Conservation (phyloP, 2,113 vertebrate species). For the Canis aureus region DNA sequence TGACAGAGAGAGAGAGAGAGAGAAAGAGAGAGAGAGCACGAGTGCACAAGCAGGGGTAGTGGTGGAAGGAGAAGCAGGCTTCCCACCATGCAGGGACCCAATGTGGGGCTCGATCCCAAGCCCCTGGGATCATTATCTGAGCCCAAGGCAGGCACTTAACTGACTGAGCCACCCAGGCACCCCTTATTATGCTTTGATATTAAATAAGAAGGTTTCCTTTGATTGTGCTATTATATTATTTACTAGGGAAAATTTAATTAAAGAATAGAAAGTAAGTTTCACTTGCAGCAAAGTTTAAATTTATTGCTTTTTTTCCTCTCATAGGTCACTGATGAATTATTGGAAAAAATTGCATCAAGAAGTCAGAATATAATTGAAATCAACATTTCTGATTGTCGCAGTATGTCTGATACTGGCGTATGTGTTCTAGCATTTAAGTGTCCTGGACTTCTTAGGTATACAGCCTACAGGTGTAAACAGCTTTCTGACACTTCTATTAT, state of each 20-base stretch:
- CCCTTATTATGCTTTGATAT: neutral
- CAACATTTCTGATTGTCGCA: conserved; percentile 98
- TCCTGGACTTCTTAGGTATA: conserved; percentile 95
- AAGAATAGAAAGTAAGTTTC: neutral
- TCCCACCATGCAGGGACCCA: too few relatives aligned
- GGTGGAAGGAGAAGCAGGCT: too few relatives aligned
- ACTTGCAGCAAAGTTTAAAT: conserved; percentile 22
- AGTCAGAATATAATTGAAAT: conserved; percentile 98
- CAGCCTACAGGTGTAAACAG: conserved; percentile 98
- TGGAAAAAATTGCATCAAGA: conserved; percentile 97
- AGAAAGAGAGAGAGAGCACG: too few relatives aligned
- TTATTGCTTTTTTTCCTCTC: conserved; percentile 70
- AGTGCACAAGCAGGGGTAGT: too few relatives aligned
- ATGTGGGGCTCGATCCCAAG: too few relatives aligned
- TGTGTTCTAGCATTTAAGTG: conserved; percentile 95
- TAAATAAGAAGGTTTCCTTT: conserved; percentile 26
- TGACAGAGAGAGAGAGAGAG: too few relatives aligned
- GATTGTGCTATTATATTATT: neutral
- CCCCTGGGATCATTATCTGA: too few relatives aligned
- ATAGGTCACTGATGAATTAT: conserved; percentile 96
- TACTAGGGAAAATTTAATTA: neutral
- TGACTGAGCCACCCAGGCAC: too few relatives aligned
- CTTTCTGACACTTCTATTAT: conserved; percentile 95
- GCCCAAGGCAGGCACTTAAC: too few relatives aligned
- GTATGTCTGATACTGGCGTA: conserved; percentile 95